These are phyloP conservation scores for Petrosia ficiformis DNA, from an alignment of 37 sponge, comb jelly and placozoan species.

Conservation along the genomic window DNA sequence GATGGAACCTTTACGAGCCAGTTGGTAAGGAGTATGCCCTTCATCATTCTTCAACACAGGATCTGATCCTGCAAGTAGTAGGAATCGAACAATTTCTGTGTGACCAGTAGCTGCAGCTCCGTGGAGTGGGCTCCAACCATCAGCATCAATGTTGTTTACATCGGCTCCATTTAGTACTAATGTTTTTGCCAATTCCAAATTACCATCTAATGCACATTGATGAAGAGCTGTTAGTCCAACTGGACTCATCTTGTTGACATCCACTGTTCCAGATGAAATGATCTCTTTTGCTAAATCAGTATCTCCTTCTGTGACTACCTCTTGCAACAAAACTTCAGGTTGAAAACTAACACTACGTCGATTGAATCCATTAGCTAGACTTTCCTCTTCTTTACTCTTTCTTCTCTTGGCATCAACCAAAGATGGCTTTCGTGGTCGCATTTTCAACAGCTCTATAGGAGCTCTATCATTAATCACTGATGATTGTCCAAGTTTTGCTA, in stretches of 20 bases:
- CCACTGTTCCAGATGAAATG: constrained; percentile 32
- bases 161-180: constrained; percentile 76
- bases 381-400: neutral
- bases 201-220: constrained; percentile 83
- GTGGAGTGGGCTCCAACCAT: constrained; percentile 71
- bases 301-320: constrained; percentile 67
- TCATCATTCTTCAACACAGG: constrained; percentile 52
- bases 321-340: constrained; percentile 77
- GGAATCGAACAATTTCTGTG: constrained; percentile 56
- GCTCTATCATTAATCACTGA: too few relatives aligned
- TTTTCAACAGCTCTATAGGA: constrained; percentile 17
- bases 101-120: constrained; percentile 74
- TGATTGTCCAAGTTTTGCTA: too few relatives aligned
- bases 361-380: neutral
- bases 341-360: constrained; percentile 67
- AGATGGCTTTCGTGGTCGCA: constrained; percentile 66
- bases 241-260: constrained; percentile 81
- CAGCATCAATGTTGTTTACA: constrained; percentile 72
- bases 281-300: constrained; percentile 55
- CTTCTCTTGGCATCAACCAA: constrained; percentile 25
- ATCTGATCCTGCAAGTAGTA: constrained; percentile 65
- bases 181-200: constrained; percentile 72
- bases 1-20: constrained; percentile 46
- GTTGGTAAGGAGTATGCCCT: constrained; percentile 63
- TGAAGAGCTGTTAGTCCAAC: constrained; percentile 84